Conservation (phyloP, 23 tunicate genomes). For the Trididemnum clinides region DNA sequence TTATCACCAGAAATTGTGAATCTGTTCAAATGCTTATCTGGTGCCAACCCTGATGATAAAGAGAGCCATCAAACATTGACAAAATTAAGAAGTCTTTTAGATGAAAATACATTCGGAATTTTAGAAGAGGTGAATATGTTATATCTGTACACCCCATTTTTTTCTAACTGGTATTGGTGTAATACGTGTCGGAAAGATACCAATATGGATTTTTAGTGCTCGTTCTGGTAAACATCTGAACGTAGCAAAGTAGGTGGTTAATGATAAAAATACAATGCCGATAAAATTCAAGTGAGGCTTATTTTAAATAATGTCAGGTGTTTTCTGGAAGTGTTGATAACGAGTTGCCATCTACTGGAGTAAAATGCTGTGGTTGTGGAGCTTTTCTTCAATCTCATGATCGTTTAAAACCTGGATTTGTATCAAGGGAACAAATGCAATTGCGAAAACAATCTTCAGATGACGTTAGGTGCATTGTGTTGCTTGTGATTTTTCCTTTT, state of each 20-base stretch:
- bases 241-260: no score
- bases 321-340: background rate
- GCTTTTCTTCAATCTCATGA: background rate
- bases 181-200: no score
- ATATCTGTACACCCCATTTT: no score
- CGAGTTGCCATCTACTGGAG: background rate
- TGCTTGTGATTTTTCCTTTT: no score
- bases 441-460: background rate
- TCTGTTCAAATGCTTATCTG: background rate
- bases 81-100: background rate
- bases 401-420: constrained; percentile 2
- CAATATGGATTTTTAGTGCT: no score
- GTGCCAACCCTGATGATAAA: background rate
- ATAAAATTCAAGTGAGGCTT: no score
- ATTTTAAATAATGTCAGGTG: background rate
- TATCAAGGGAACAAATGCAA: constrained; percentile 2
- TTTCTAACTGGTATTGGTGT: no score
- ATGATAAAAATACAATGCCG: no score
- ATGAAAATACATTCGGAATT: background rate
- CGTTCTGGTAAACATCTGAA: no score
- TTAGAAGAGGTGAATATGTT: background rate
- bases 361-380: constrained; percentile 23
- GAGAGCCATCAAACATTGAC: background rate
- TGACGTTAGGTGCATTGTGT: no score
- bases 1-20: background rate